Evolutionary conservation across 2,113 vertebrate genomes (phyloP).

Genomic region (Thinocorus orbignyianus): DNA sequence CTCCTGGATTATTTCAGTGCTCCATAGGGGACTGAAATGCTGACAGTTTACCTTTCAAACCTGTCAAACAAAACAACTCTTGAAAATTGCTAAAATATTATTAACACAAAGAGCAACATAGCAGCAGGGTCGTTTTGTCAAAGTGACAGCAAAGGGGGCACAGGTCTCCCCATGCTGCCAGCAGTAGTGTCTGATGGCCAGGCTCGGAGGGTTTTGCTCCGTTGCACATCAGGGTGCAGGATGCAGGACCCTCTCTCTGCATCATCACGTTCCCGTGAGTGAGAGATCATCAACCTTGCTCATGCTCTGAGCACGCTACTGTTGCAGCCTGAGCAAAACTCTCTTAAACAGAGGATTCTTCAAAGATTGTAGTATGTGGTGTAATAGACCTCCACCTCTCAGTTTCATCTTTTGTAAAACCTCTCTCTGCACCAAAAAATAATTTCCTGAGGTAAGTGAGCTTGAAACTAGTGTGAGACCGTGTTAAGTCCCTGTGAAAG

Average conservation of each 20-base stretch:
- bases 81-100: not conserved
- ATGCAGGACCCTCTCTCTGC: accelerated
- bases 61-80: not conserved
- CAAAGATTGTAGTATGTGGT: accelerated
- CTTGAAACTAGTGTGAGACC: not conserved
- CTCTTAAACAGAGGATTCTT: accelerated
- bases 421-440: not conserved
- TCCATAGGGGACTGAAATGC: not conserved
- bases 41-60: not conserved
- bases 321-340: not conserved
- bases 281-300: not conserved
- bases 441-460: not conserved
- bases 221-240: accelerated
- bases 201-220: accelerated
- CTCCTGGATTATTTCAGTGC: not conserved
- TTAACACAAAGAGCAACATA: not conserved
- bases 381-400: not conserved
- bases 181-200: not conserved
- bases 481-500: not conserved
- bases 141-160: not conserved
- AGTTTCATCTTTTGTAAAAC: not conserved
- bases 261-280: accelerated
- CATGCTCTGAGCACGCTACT: accelerated
- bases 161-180: not conserved
- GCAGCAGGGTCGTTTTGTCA: constrained; percentile 16